Percentiles rank a stretch among this genome's conserved stretches.
Evolutionary conservation across 37 sponge, comb jelly and placozoan genomes (phyloP).

Genomic region (Bolinopsis microptera): DNA sequence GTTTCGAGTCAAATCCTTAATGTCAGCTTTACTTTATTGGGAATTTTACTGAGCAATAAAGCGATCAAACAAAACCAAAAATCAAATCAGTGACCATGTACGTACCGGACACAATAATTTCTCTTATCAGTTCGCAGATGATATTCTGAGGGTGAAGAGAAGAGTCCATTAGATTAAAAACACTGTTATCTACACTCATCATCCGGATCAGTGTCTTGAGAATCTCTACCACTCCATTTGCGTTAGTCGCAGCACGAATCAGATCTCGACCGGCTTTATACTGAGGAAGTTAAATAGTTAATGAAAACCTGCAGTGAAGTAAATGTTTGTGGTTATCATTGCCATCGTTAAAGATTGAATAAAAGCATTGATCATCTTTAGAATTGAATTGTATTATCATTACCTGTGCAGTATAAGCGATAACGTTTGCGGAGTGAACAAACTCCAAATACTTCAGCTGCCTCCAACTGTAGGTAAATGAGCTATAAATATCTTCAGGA

Average conservation of each 20-base stretch:
- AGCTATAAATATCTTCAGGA: constrained; percentile 35
- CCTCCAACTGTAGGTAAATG: constrained; percentile 37
- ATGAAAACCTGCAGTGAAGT: too few species aligned
- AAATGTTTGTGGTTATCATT: too few species aligned
- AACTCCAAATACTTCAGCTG: constrained; percentile 32
- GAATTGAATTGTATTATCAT: neutral
- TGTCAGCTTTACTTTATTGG: too few species aligned
- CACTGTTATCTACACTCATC: constrained; percentile 17
- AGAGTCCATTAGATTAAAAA: constrained; percentile 14
- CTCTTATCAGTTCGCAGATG: neutral
- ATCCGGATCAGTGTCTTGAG: neutral
- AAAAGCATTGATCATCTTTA: too few species aligned
- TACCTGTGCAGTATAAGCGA: constrained; percentile 16
- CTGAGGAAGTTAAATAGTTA: too few species aligned
- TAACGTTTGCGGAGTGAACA: constrained; percentile 13
- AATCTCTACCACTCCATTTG: constrained; percentile 23
- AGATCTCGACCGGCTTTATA: constrained; percentile 30
- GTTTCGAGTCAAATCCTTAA: too few species aligned
- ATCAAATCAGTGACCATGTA: too few species aligned
- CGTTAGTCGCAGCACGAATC: neutral
- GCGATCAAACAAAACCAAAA: too few species aligned
- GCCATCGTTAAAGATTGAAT: too few species aligned
- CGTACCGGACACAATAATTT: constrained; percentile 46
- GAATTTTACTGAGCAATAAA: too few species aligned
- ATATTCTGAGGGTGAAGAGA: constrained; percentile 14